Evolutionary conservation across 1,140 invertebrate species (phyloP).

Genomic region (Chironomus striatipennis): DNA sequence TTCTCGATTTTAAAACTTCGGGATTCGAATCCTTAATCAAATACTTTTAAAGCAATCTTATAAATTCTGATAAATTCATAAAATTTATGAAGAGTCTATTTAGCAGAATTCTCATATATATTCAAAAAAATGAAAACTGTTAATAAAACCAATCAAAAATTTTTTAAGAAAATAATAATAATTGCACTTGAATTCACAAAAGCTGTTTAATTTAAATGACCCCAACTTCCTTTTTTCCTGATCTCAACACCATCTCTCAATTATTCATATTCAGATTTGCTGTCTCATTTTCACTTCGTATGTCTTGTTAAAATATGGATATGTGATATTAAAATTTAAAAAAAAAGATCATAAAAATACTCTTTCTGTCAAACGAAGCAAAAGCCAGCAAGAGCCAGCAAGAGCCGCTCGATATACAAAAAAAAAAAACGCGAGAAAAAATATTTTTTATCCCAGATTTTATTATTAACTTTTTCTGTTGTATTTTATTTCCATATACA

Average conservation of each 20-base stretch:
- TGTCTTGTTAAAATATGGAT: constrained; percentile 8
- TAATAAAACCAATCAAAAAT: too few relatives aligned
- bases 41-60: too few relatives aligned
- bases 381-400: background rate
- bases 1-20: too few relatives aligned
- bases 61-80: too few relatives aligned
- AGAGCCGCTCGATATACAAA: background rate
- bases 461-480: background rate
- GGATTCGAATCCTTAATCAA: too few relatives aligned
- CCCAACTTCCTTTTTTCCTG: too few relatives aligned
- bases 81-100: too few relatives aligned
- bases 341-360: background rate
- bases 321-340: constrained; percentile 2
- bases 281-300: background rate
- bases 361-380: background rate
- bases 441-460: background rate
- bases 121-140: too few relatives aligned
- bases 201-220: too few relatives aligned
- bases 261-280: background rate
- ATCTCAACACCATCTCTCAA: background rate
- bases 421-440: background rate
- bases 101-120: too few relatives aligned
- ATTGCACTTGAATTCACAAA: too few relatives aligned
- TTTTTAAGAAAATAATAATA: too few relatives aligned
- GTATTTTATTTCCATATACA: background rate